These are phyloP conservation scores for Macrophya alboannulata DNA, from an alignment of 2,888 invertebrate species.

Conservation along the genomic window DNA sequence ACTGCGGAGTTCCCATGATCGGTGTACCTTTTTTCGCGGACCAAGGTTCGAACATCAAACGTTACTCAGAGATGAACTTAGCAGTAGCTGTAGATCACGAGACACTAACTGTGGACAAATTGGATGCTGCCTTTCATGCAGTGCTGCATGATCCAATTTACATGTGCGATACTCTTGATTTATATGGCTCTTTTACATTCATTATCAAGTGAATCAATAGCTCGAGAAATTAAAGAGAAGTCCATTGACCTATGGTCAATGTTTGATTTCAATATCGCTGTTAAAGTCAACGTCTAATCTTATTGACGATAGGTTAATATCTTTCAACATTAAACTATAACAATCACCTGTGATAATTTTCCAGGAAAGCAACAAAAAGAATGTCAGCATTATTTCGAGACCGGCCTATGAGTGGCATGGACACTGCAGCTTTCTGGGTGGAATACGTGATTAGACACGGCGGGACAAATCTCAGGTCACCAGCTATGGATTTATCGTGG, in stretches of 20 bases:
- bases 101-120: not conserved
- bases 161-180: not conserved
- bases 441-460: conserved; percentile 47
- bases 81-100: not conserved
- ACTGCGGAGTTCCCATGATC: conserved; percentile 1
- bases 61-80: not conserved
- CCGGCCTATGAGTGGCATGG: conserved; percentile 35
- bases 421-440: conserved; percentile 32
- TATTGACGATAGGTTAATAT: not conserved
- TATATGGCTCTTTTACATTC: not conserved
- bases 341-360: not conserved
- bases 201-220: not conserved
- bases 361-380: conserved; percentile 61
- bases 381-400: conserved; percentile 18
- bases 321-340: not conserved
- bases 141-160: not conserved
- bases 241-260: not conserved
- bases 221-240: not conserved
- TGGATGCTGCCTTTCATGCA: not conserved
- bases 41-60: not conserved
- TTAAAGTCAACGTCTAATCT: not conserved
- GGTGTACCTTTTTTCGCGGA: not conserved
- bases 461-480: conserved; percentile 15
- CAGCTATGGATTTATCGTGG: conserved; percentile 34
- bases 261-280: not conserved